Conservation (phyloP, 2,113 vertebrate species). For the Pogonocichla stellata region DNA sequence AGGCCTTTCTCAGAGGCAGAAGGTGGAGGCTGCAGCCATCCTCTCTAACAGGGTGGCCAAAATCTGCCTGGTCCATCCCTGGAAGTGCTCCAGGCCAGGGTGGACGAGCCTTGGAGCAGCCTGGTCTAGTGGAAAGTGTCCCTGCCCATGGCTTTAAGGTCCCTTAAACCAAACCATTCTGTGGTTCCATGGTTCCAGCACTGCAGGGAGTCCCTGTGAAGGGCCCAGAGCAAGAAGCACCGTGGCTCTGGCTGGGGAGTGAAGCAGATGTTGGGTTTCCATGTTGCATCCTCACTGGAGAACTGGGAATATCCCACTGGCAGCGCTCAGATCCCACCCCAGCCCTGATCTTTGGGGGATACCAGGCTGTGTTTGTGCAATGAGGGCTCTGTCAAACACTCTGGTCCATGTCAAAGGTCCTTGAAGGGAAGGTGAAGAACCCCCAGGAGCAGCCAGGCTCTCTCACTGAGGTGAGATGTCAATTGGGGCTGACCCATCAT, state of each 20-base stretch:
- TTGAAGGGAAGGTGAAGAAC: not conserved
- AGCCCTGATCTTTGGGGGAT: not conserved
- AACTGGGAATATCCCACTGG: not conserved
- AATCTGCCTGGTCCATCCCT: not conserved
- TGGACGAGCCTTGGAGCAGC: not conserved
- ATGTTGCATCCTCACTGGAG: not conserved
- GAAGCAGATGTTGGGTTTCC: not conserved
- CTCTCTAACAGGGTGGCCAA: not conserved
- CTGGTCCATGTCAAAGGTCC: fast-evolving
- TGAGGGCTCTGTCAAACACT: not conserved
- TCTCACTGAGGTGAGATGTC: not conserved
- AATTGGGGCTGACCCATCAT: not conserved
- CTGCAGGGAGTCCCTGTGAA: fast-evolving
- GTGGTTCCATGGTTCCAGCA: not conserved
- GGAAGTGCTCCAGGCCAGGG: not conserved
- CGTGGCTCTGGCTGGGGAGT: not conserved
- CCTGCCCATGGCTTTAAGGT: not conserved
- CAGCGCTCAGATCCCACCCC: not conserved
- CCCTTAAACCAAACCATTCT: not conserved
- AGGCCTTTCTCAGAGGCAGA: not conserved
- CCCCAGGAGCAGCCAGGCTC: fast-evolving
- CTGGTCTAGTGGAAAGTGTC: not conserved
- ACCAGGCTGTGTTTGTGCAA: not conserved
- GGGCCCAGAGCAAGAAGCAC: not conserved
- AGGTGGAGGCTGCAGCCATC: not conserved